A percentile compares a stretch with the other conserved stretches of the same genome.
phyloP scores from a whole-genome alignment of 2,888 invertebrate genomes.

The Hydrotaea cyrtoneurina region DNA sequence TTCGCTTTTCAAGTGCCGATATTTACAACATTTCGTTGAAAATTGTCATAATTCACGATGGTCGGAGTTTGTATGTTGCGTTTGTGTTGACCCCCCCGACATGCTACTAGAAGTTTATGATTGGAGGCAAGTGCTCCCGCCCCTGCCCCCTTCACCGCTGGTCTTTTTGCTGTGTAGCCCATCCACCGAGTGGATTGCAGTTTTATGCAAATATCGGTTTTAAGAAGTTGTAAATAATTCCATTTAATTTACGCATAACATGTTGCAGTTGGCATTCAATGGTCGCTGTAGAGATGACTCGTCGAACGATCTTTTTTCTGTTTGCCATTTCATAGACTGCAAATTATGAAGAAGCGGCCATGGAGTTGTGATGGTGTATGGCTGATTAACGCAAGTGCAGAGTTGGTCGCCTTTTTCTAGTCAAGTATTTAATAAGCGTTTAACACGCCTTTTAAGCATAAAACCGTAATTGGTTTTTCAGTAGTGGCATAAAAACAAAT shows the following conservation, averaged over 20 bases:
- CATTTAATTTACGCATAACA: constrained; percentile 59
- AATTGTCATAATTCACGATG: constrained; percentile 49
- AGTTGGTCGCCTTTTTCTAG: background rate
- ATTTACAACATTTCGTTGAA: constrained; percentile 56
- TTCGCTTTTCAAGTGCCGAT: constrained; percentile 36
- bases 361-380: background rate
- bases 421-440: constrained; percentile 55
- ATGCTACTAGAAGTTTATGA: constrained; percentile 43
- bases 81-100: constrained; percentile 39
- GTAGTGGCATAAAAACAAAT: background rate
- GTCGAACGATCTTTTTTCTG: background rate
- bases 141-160: too few relatives aligned
- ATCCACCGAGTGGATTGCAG: constrained; percentile 7
- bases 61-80: background rate
- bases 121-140: background rate
- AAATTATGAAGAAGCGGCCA: constrained; percentile 42
- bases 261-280: constrained; percentile 15
- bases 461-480: constrained; percentile 54
- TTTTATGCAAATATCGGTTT: constrained; percentile 58
- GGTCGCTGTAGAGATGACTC: background rate
- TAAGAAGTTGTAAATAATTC: constrained; percentile 33
- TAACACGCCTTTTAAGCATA: constrained; percentile 64
- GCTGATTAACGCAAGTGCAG: background rate
- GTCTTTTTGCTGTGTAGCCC: too few relatives aligned
- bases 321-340: constrained; percentile 50